Base-by-base conservation (phyloP, 2,113 vertebrate species). In the Thinocorus orbignyianus region DNA sequence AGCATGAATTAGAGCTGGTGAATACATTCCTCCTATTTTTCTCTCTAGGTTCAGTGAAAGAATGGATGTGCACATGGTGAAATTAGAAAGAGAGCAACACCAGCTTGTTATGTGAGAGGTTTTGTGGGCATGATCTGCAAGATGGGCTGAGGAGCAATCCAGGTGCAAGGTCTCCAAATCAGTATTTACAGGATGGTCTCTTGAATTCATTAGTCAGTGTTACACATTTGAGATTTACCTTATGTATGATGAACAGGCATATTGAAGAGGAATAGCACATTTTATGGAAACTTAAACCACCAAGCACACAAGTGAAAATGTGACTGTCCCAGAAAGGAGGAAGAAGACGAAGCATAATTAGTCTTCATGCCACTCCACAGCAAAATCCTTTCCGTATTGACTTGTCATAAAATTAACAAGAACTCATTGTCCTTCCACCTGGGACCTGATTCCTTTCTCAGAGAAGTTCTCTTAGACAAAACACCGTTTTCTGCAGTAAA, bases 21-120 rank as follows among this genome's bases (percentile, higher is more conserved):
- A 88, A 55, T 61, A 54, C 3, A 23, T 46, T 92, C 31, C 7
- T 74, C 62, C 11, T 41, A 3, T 42, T 90, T 51, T 82, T 94
- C 51, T 89, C 80, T 93, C 90, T 94, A 93, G 64, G 12, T 95
- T 93, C 76, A 87, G 10, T 90, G 70, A 88, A 7, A 91, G 39
- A 80, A 72, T 52, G 58, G 54, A 80, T 62, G 90, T 19, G 42
- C 86, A 85, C 66, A 25, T 83, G 66, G 37, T 82, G n/a, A 95
- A 97, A 96, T 48, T 81, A 76, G 77, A 93, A 96, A 95, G 85
- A 87, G 60, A 76, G 26, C 35, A 92, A 93, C 60, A 78, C n/a
- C n/a, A 17, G 28, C 12, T 83, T 85, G 33, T 69, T 58, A 18
- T 65, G 35, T 46, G 81, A 96, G n/a, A 54, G 18, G 49, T 94